phyloP scores from a whole-genome alignment of 2,888 invertebrate genomes.

The Tetanocera ferruginea region DNA sequence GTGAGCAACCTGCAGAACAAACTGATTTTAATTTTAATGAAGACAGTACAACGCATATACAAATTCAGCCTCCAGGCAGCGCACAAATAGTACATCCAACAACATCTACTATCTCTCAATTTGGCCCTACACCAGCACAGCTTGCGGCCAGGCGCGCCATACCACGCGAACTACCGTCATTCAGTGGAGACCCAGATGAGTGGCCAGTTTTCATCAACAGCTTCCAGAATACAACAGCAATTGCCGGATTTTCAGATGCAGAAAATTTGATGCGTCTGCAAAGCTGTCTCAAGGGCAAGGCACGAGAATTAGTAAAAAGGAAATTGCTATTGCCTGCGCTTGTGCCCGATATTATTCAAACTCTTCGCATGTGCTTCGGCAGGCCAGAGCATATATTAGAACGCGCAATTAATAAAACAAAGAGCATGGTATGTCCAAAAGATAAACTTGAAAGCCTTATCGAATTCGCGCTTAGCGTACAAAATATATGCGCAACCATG shows the following conservation, averaged over 20 bases:
- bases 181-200: conserved; percentile 37
- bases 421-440: not conserved
- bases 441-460: not conserved
- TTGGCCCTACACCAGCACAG: not conserved
- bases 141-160: not conserved
- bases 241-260: conserved; percentile 35
- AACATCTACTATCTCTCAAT: not conserved
- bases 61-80: too few relatives aligned
- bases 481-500: not conserved
- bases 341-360: too few relatives aligned
- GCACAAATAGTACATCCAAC: too few relatives aligned
- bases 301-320: conserved; percentile 25
- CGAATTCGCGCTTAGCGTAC: not conserved
- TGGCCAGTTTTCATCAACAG: conserved; percentile 38
- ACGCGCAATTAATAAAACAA: too few relatives aligned
- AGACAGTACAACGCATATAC: too few relatives aligned
- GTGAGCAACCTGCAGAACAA: not conserved
- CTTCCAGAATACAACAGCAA: conserved; percentile 37
- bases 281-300: conserved; percentile 37
- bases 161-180: conserved; percentile 33
- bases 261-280: conserved; percentile 40
- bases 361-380: too few relatives aligned
- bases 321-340: too few relatives aligned
- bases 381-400: too few relatives aligned
- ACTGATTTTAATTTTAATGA: too few relatives aligned